Base-by-base conservation (phyloP, 2,888 invertebrate species). In the Epinotia bilunana region DNA sequence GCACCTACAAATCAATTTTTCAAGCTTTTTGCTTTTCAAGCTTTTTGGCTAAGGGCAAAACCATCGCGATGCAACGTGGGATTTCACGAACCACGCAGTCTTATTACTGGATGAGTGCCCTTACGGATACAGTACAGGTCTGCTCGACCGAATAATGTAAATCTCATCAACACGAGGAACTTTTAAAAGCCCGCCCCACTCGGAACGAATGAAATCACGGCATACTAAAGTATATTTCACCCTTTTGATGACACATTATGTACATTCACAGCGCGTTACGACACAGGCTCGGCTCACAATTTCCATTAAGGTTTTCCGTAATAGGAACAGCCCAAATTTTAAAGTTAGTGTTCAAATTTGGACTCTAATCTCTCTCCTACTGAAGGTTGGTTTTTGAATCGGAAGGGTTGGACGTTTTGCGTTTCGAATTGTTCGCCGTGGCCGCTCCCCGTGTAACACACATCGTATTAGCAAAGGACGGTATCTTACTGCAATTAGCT, bases 161-260 rank as follows among this genome's bases (percentile, higher is more conserved):
- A 89, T 89, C 85, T 86, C 84, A 86, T 88, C 86, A 83, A 82
- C 75, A 67, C 57, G 67, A 86, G 86, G 88, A 91, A 91, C 88
- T 90, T 91, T 90, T 88, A 88, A 90, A 90, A 90, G 89, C 87
- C 86, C 81, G 88, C 87, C 84, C 79, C 84, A 86, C 82, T 87
- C 87, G 84, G 84, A 84, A 85, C 85, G 88, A 88, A 90, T 87
- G 83, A 90, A 93, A 93, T 93, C 93, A 92, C 91, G 87, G 88
- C 86, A 88, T 88, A 88, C 90, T 91, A 90, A 92, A 91, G 91
- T 92, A 92, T 91, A 92, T 92, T 92, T 92, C 91, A 92, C 92
- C 93, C 93, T 91, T 93, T 93, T 93, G 92, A 93, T 91, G 93
- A 93, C 92, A 91, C 91, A 93, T 93, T 93, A 92, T 90, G 89